Base-by-base conservation (phyloP, 1,140 invertebrate genomes). In the Globodera ellingtonae region DNA sequence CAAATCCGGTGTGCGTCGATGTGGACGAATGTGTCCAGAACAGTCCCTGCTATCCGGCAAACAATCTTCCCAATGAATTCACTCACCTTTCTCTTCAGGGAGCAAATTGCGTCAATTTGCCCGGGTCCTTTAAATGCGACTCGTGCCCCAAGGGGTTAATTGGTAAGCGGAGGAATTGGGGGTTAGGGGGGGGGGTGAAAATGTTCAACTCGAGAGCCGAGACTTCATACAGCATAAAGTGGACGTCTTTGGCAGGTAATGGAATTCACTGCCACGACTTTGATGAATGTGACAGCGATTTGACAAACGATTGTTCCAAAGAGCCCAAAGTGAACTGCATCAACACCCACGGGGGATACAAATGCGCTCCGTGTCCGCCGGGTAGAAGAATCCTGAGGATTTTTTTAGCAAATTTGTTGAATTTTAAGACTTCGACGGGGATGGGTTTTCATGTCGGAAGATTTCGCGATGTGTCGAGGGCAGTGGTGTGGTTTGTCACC, bases 361-460 rank as follows among this genome's bases (percentile, higher is more conserved):
- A 69, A 10, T 91, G 91, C 86, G 90, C 88, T 6, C 81, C 87
- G 2, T 91, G 91, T 80, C 91, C 91, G 15, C 47, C 86, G 78
- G 90, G 90, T 85, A 71, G 35, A 69, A 75, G 6, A 47, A 75
- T 47, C n/a, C 74, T 72, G 13, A 75, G 24, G n/a, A 13, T 47
- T 65, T 47, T 65, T 82, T 70, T 18, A 18, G 21, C 24, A 6
- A 15, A 44, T 47, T 77, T 50, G 10, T 50, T 48, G 4, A 2
- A 70, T 81, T 80, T 52, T 21, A 35, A 81, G 79, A 69, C 21
- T 81, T 65, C 47, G 66, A 35, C 5, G 79, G 79, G 10, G 79
- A 81, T 62, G 79, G 79, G 13, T 81, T 70, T 52, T 84, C 81
- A 8, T 81, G 79, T 62, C 52, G 72, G 10, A 81, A 84, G 73